A percentile compares a stretch with the other conserved stretches of the same genome.
phyloP scores from a whole-genome alignment of 2,888 invertebrate genomes.

The Acrobasis consociella region DNA sequence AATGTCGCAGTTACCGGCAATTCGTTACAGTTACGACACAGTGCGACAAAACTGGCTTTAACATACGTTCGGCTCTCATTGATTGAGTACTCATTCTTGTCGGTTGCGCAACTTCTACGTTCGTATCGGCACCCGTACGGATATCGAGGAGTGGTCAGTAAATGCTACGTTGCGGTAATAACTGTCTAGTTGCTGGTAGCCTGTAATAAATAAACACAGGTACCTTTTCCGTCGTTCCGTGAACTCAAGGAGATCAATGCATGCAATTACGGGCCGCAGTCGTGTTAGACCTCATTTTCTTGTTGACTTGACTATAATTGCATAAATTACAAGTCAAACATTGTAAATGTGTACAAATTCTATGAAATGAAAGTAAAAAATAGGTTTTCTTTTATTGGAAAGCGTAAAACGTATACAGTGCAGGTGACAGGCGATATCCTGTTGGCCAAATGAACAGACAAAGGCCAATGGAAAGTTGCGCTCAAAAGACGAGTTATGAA shows the following conservation, averaged over 20 bases:
- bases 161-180: constrained; percentile 50
- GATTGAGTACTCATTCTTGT: constrained; percentile 57
- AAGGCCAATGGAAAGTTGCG: constrained; percentile 76
- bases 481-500: constrained; percentile 55
- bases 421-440: constrained; percentile 45
- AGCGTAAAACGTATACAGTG: constrained; percentile 42
- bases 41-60: constrained; percentile 45
- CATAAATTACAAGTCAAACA: constrained; percentile 46
- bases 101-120: constrained; percentile 49
- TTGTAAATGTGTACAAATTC: constrained; percentile 26
- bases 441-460: constrained; percentile 53
- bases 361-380: constrained; percentile 22
- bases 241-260: constrained; percentile 75
- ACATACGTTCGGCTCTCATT: constrained; percentile 40
- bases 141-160: constrained; percentile 59
- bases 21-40: constrained; percentile 60
- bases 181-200: constrained; percentile 38
- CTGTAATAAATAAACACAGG: constrained; percentile 55
- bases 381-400: constrained; percentile 35
- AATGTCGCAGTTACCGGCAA: constrained; percentile 50
- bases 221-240: constrained; percentile 67
- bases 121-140: constrained; percentile 48
- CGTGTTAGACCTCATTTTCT: constrained; percentile 47
- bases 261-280: constrained; percentile 56
- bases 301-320: constrained; percentile 52